Conservation (phyloP, 2,888 invertebrate species). For the Scaptomyza tumidula region DNA sequence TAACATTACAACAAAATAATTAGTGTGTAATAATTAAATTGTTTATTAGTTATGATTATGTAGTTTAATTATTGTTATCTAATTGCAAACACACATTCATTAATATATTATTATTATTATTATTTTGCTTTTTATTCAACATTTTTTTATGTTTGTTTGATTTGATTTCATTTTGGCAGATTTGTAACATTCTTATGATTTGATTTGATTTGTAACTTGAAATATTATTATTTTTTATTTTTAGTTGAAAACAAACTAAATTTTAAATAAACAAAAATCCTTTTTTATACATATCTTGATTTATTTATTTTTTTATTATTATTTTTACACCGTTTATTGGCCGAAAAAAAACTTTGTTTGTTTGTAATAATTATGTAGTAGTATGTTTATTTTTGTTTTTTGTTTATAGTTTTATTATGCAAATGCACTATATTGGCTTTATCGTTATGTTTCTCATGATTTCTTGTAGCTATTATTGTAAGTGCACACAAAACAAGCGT, state of each 20-base stretch:
- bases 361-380: conserved; percentile 8
- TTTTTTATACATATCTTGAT: conserved; percentile 18
- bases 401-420: conserved; percentile 28
- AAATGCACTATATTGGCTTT: conserved; percentile 57
- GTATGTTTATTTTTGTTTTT: not conserved
- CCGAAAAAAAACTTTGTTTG: not conserved
- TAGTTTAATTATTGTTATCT: conserved; percentile 67
- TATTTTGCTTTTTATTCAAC: conserved; percentile 40
- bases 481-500: conserved; percentile 70
- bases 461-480: conserved; percentile 72
- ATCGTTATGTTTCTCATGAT: conserved; percentile 37
- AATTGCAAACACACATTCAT: conserved; percentile 21
- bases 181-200: conserved; percentile 13
- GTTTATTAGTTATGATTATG: conserved; percentile 52
- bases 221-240: conserved; percentile 29
- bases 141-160: conserved; percentile 39
- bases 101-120: conserved; percentile 29
- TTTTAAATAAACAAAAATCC: conserved; percentile 64
- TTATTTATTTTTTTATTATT: conserved; percentile 38
- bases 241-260: conserved; percentile 48
- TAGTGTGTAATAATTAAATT: conserved; percentile 33
- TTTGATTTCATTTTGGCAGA: conserved; percentile 26
- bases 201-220: conserved; percentile 43
- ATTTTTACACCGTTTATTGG: conserved; percentile 15
- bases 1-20: conserved; percentile 38